Evolutionary conservation across 1,140 invertebrate species (phyloP), one percentile per base, ranked within the genome.

Genomic region (Sweltsa coloradensis): DNA sequence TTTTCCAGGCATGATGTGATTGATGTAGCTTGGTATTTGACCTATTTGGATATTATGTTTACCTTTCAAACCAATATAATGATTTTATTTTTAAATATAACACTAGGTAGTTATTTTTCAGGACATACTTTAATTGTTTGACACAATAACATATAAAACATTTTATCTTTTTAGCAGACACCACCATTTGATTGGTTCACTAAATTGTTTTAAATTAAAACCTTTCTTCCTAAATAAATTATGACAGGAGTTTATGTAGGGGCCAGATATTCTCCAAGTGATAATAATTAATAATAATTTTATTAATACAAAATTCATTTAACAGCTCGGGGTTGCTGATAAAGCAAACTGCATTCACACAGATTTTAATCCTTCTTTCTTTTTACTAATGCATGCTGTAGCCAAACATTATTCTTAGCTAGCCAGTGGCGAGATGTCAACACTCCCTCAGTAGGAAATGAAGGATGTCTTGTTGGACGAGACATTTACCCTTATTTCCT

Each of bases 161-260:
- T n/a, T 44, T 14, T 19, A 34, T 44, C 34, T 31, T 27, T 44
- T 31, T 44, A 44, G 42, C 42, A 44, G 42, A 25, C 18, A 44
- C 24, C 13, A 44, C 7, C 23, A 31, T 44, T 9, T 19, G 25
- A 44, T 21, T 44, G 42, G 25, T 42, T 3, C 21, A 26, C 24
- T n/a, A 22, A 42, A 24, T 42, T 42, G 41, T 44, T 31, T 44
- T 44, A 44, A 44, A 44, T 44, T 31, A 11, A 14, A 24, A 41
- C 23, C 24, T 43, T 44, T 27, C 34, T 44, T 31, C 41, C 26
- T 34, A 21, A 14, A 44, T 22, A 34, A 44, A 22, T n/a, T 31
- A 31, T 22, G 19, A 44, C 42, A 44, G 42, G 42, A 44, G 1
- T 44, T 31, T 29, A 14, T 27, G 21, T 27, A 5, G 41, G 41